Evolutionary conservation across 2,888 invertebrate species (phyloP).

Genomic region (Chouioia cunea): DNA sequence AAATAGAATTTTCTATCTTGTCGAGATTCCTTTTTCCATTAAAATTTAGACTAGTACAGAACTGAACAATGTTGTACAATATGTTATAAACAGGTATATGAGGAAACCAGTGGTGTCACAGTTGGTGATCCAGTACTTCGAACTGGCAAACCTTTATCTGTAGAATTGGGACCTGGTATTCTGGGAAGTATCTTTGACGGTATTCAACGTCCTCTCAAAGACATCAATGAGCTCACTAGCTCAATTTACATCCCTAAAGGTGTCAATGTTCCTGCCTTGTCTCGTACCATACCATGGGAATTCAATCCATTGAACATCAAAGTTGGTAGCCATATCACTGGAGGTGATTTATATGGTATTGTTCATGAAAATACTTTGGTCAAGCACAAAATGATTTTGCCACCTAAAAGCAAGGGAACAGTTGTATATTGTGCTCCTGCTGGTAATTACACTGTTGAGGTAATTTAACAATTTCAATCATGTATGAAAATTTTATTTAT

Average conservation of each 20-base stretch:
- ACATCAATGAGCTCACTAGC: conserved; percentile 92
- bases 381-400: conserved; percentile 95
- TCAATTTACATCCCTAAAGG: conserved; percentile 99
- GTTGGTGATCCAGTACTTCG: conserved; percentile 99
- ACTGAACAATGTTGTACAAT: no score
- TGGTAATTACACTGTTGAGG: conserved; percentile 94
- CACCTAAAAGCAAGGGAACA: conserved; percentile 95
- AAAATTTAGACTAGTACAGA: no score
- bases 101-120: conserved; percentile 97
- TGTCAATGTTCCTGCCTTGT: conserved; percentile 93
- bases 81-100: conserved; percentile 78
- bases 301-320: conserved; percentile 88
- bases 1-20: no score
- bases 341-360: conserved; percentile 95
- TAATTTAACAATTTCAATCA: conserved; percentile 69
- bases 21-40: no score
- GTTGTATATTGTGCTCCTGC: conserved; percentile 94
- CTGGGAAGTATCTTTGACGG: conserved; percentile 99
- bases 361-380: conserved; percentile 98
- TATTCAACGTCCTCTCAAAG: conserved; percentile 98
- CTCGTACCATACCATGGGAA: conserved; percentile 88
- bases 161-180: conserved; percentile 98
- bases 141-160: conserved; percentile 98
- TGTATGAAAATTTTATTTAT: conserved; percentile 5
- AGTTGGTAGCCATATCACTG: conserved; percentile 97